Evolutionary conservation across 2,888 invertebrate species (phyloP).

Genomic region (Standfussiana lucernea): DNA sequence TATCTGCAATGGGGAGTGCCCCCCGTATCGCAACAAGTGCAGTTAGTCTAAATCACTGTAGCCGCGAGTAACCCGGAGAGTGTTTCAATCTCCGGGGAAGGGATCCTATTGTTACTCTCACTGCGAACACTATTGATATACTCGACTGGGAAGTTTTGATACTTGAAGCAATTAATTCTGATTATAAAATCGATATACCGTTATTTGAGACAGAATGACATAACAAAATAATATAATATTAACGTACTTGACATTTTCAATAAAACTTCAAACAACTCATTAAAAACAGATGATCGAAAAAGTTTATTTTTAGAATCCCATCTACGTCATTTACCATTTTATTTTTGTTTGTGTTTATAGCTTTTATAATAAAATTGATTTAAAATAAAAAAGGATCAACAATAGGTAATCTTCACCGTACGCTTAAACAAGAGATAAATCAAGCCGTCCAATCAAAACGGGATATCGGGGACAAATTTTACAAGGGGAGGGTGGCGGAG

Average conservation of each 20-base stretch:
- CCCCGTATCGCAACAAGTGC: constrained; percentile 84
- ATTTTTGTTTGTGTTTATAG: constrained; percentile 19
- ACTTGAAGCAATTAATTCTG: constrained; percentile 57
- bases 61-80: constrained; percentile 80
- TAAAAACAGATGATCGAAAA: neutral
- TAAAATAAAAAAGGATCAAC: constrained; percentile 80
- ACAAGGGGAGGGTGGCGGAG: constrained; percentile 84
- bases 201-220: neutral
- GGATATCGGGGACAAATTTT: constrained; percentile 89
- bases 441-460: constrained; percentile 89
- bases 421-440: constrained; percentile 88
- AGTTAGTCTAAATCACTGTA: constrained; percentile 88
- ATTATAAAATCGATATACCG: neutral
- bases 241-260: neutral
- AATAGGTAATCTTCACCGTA: constrained; percentile 72
- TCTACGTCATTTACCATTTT: neutral
- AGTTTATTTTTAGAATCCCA: neutral
- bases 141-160: constrained; percentile 76
- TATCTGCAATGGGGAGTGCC: constrained; percentile 73
- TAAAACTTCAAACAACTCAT: constrained; percentile 13
- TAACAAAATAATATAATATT: neutral
- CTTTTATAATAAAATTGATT: constrained; percentile 10
- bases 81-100: constrained; percentile 84
- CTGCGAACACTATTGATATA: constrained; percentile 64
- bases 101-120: constrained; percentile 78